These are phyloP conservation scores for Listronotus oregonensis DNA, from an alignment of 1,140 invertebrate genomes.

Conservation along the genomic window DNA sequence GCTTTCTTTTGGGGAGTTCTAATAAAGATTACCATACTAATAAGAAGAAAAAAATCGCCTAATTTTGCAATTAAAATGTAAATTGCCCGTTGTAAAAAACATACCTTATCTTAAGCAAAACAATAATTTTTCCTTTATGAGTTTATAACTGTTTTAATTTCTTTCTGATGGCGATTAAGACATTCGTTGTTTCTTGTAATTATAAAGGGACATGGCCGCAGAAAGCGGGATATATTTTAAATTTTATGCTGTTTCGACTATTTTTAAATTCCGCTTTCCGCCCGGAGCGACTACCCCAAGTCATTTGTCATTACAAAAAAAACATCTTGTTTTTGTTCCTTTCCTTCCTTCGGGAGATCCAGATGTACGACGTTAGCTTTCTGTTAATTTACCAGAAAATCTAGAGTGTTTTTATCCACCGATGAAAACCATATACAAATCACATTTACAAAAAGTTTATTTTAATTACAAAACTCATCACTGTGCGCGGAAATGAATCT, in stretches of 20 bases:
- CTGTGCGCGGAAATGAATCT: too few species aligned
- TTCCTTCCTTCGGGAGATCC: slow-evolving; percentile 34
- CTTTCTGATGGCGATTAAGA: slow-evolving; percentile 46
- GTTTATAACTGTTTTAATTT: slow-evolving; percentile 47
- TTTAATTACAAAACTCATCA: too few species aligned
- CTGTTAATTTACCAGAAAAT: slow-evolving; percentile 38
- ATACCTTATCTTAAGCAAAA: slow-evolving; percentile 40
- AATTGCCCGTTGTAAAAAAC: slow-evolving; percentile 44
- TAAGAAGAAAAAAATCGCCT: slow-evolving; percentile 40
- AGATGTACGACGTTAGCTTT: slow-evolving; percentile 41
- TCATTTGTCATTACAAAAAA: slow-evolving; percentile 45
- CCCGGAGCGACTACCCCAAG: slow-evolving; percentile 38
- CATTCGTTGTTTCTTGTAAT: slow-evolving; percentile 44
- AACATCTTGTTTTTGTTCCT: slow-evolving; percentile 38
- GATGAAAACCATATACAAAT: too few species aligned
- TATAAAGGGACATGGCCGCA: slow-evolving; percentile 33
- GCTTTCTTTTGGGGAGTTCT: too few species aligned
- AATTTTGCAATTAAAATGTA: slow-evolving; percentile 46
- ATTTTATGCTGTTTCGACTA: slow-evolving; percentile 43
- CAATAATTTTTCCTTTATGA: slow-evolving; percentile 45
- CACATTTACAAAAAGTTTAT: too few species aligned
- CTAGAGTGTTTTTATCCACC: background rate
- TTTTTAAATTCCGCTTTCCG: slow-evolving; percentile 43
- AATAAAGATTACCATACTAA: slow-evolving; percentile 40
- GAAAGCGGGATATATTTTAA: slow-evolving; percentile 36